A percentile compares a stretch with the other conserved stretches of the same genome.
Evolutionary conservation across 2,113 vertebrate genomes (phyloP).

Genomic region (Rafetus swinhoei): DNA sequence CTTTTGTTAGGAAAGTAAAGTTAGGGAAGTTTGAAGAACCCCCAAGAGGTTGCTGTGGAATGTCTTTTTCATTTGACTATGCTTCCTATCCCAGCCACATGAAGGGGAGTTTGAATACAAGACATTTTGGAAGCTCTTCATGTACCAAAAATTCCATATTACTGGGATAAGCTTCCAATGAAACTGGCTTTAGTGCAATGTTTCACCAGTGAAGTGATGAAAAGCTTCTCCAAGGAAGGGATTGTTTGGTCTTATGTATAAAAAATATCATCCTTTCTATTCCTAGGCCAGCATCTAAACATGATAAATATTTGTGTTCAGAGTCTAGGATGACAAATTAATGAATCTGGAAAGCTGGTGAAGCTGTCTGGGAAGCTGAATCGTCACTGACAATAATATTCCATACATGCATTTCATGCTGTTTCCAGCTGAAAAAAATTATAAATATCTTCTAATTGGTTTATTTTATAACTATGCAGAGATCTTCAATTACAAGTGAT

Average conservation of each 20-base stretch:
- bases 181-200: not conserved
- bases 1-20: not conserved
- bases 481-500: conserved; percentile 39
- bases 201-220: not conserved
- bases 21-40: too few species aligned
- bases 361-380: not conserved
- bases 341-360: not conserved
- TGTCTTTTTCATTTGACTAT: too few species aligned
- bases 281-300: not conserved
- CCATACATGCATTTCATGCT: not conserved
- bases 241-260: not conserved
- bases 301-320: not conserved
- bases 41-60: too few species aligned
- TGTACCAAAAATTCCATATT: not conserved
- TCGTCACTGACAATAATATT: not conserved
- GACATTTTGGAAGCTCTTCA: too few species aligned
- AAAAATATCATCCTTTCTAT: not conserved
- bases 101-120: not conserved
- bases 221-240: not conserved
- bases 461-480: conserved; percentile 41
- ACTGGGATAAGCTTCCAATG: not conserved
- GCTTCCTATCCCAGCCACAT: not conserved
- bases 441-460: conserved; percentile 59
- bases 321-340: not conserved
- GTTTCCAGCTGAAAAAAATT: conserved; percentile 27